Base-by-base conservation (phyloP, 2,888 invertebrate species). In the Tachina grossa region DNA sequence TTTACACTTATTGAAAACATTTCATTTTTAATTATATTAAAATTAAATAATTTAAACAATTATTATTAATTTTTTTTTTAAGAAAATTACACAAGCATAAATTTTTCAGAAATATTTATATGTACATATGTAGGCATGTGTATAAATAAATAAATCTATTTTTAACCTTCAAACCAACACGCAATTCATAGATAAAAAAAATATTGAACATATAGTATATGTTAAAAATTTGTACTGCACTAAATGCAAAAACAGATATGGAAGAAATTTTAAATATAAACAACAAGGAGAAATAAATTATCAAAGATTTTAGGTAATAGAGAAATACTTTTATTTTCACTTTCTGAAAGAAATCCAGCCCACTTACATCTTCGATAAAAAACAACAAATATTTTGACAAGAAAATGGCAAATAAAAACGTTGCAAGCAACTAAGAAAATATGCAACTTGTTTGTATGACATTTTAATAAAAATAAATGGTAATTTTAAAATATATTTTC, bases 121-220 rank as follows among this genome's bases (percentile, higher is more conserved):
- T 31, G 31, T 31, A 31, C 1, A 6, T 31, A 31, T 4, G 4
- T 31, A 31, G 2, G 31, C 4, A 31, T 4, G 31, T 2, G 22
- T 22, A 22, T 31, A 19, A n/a, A n/a, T 71, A 63, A 55, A n/a
- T n/a, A 61, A 68, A 55, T 83, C 68, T 85, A 83, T 83, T 72
- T 81, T 83, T 77, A 79, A 65, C 53, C 72, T 81, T 63, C 66
- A 41, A 72, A 76, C 57, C 71, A 87, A 68, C 75, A 83, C 82
- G 85, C 85, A 85, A 57, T 75, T 77, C 51, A 63, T 55, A 77
- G 55, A 80, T 51, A 71, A 72, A 69, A 72, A 84, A 69, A 63
- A 31, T 31, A 31, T 55, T n/a, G 31, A 22, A 66, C 19, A 31
- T 6, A 47, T 22, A 45, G 8, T 5, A 55, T 16, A 43, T 63